Conservation (phyloP, 2,797 vertebrate species). For the Tapera naevia region DNA sequence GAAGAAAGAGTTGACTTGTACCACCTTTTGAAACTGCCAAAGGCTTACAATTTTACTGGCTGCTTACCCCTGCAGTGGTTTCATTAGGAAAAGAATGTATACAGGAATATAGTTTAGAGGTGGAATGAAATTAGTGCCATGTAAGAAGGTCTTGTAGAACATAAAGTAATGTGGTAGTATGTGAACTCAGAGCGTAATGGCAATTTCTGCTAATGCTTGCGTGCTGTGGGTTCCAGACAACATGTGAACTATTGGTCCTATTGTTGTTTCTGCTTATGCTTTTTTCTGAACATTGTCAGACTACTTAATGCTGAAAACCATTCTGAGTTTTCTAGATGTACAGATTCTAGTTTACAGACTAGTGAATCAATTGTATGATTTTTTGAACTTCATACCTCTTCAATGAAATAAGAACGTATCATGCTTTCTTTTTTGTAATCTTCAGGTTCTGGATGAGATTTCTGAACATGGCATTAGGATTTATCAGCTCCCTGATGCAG, state of each 20-base stretch:
- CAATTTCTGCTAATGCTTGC: not conserved
- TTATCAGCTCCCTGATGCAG: constrained; percentile 93
- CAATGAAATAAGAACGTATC: not conserved
- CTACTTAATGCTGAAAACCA: not conserved
- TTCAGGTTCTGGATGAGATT: constrained; percentile 91
- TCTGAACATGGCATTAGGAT: constrained; percentile 90
- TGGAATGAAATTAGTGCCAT: not conserved
- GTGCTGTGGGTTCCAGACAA: too few relatives aligned
- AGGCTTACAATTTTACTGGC: not conserved
- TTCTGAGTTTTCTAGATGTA: not conserved
- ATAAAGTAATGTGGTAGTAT: not conserved
- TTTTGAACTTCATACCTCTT: not conserved
- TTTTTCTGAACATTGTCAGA: not conserved
- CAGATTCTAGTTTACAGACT: too few relatives aligned
- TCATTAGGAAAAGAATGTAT: not conserved
- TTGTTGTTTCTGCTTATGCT: not conserved
- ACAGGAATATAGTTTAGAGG: not conserved
- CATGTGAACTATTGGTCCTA: too few relatives aligned
- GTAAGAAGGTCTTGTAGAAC: not conserved
- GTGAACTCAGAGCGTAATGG: not conserved
- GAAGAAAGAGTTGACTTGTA: not conserved
- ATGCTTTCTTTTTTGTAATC: not conserved
- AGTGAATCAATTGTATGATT: not conserved
- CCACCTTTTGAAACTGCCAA: not conserved
- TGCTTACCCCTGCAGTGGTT: not conserved